Conservation (phyloP, 2,113 vertebrate genomes). For the Steatornis caripensis region DNA sequence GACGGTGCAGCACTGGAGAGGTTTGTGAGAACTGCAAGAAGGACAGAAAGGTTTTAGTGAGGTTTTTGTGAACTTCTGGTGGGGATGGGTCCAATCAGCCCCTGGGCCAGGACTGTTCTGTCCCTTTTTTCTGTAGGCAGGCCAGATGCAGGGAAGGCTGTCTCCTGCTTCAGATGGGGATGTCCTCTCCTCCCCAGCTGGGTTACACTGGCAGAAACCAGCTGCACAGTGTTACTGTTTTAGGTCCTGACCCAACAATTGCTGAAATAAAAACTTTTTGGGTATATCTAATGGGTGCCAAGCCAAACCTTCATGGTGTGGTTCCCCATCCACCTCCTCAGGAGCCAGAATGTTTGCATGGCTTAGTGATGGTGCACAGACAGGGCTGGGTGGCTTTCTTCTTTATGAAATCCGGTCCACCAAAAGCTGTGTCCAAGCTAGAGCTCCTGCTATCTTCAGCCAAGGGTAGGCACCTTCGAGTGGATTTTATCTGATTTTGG, state of each 20-base stretch:
- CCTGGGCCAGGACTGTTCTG: neutral
- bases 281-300: neutral
- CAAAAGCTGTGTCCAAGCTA: neutral
- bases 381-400: neutral
- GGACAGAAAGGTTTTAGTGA: neutral
- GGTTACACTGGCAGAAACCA: neutral
- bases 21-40: neutral
- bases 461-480: neutral
- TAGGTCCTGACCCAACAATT: neutral
- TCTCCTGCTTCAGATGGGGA: neutral
- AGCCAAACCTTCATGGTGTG: neutral
- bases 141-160: neutral
- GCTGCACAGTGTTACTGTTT: neutral
- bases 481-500: neutral
- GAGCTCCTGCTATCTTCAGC: neutral
- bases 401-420: neutral
- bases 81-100: neutral
- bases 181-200: neutral
- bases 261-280: neutral
- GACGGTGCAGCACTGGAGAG: fast-evolving
- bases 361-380: fast-evolving
- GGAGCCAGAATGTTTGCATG: neutral
- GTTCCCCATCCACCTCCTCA: neutral
- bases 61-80: neutral
- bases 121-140: neutral